Evolutionary conservation across 2,888 invertebrate species (phyloP), one percentile per base, ranked within the genome.

Genomic region (Hydropsyche betteni): DNA sequence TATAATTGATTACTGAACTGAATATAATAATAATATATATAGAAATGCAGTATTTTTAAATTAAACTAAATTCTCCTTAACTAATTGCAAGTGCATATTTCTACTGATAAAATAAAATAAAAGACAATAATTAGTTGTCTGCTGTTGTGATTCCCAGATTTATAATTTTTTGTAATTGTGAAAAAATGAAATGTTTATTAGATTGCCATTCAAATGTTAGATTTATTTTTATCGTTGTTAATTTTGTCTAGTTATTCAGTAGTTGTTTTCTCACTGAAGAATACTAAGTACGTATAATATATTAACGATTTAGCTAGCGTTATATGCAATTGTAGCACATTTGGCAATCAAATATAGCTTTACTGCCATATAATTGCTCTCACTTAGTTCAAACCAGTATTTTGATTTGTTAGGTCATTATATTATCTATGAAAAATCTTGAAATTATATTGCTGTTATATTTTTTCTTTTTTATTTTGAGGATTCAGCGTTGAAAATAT

Each of bases 91-190:
- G 34, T 64, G 34, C 64, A 64, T 36, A n/a, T 72, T 72, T 72
- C 16, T 72, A 72, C 72, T 76, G 78, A 78, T 78, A 76, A 78
- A 76, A 78, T 78, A 76, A 78, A 76, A 76, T 72, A 58, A 72
- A 69, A 76, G 78, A 78, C 78, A 78, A 78, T 78, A 78, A 73
- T 78, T 72, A 72, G 12, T 36, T 72, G 52, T 72, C 72, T 50
- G 72, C 61, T 58, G n/a, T 72, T 72, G 72, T 72, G 72, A 72
- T 72, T 72, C 61, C 72, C 38, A 58, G 55, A 72, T 72, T 72
- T 72, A 55, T 72, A 55, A 70, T 73, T 74, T 69, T 52, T 75
- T 76, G 7, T n/a, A 58, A 44, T 38, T 72, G 58, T 52, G 58
- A 72, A 44, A 53, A 71, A 51, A 71, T 71, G 33, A 71, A 33